Base-by-base conservation (phyloP, 2,888 invertebrate species). In the Catocala sponsa region DNA sequence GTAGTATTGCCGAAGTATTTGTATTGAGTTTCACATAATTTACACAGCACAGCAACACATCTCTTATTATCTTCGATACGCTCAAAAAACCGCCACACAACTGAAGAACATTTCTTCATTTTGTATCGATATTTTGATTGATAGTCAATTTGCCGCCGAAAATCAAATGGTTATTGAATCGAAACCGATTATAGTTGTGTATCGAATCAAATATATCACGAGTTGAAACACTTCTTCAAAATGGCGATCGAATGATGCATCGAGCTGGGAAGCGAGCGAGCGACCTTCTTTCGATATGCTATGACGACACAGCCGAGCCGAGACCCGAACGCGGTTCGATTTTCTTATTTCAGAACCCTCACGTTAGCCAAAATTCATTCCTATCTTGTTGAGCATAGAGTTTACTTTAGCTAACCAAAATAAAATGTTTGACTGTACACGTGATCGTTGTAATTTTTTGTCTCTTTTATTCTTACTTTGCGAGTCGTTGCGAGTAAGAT, bases 1-100 rank as follows among this genome's bases (percentile, higher is more conserved):
- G 94, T 94, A 4, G 94, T 94, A 78, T 94, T 94, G 55, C 94
- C 94, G 70, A 92, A 94, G 80, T 87, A 94, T 80, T 94, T 94
- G 70, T 94, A 94, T 65, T 91, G 89, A 59, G 84, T 83, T 67
- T 92, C 94, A 84, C 94, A 94, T 72, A 94, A 84, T 88, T 93
- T 92, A 81, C 94, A 94, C 87, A 92, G 74, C 72, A 94, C 93
- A 49, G 88, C 85, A 11, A 88, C 80, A 76, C 92, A 91, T 81
- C 91, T 84, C 25, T 87, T 83, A 72, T 88, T 83, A 63, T 90
- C 87, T 78, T 86, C 81, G 47, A 94, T 64, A 33, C 92, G 90
- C 70, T 94, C 94, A 70, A 92, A 94, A 79, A 94, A 93, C 72
- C 87, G 87, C 94, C 94, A 94, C 72, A 92, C 94, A 43, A 90